Evolutionary conservation across 2,797 vertebrate genomes (phyloP).

Genomic region (Anolis apletophallus): DNA sequence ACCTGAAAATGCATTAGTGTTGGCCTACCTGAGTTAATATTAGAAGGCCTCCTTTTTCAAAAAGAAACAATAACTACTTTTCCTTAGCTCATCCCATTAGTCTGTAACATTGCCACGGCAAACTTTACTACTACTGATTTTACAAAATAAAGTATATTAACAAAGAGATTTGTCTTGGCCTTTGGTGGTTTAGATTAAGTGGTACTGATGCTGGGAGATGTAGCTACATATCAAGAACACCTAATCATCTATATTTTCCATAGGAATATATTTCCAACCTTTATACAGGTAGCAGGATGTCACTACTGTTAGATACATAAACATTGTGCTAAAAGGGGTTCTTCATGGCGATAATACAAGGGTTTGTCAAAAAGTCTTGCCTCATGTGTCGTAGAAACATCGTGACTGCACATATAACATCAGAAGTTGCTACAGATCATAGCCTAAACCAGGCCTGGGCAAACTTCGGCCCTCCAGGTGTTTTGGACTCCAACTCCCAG

Average conservation of each 20-base stretch:
- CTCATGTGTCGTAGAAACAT: no score
- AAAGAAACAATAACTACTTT: slow-evolving; percentile 5
- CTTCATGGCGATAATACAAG: not conserved
- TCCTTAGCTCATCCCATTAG: not conserved
- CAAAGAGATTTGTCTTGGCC: slow-evolving; percentile 14
- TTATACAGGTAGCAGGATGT: not conserved
- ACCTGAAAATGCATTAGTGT: not conserved
- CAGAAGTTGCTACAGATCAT: no score
- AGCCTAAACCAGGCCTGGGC: no score
- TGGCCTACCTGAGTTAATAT: not conserved
- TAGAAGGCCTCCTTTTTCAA: no score
- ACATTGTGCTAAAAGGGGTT: not conserved
- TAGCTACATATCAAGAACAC: slow-evolving; percentile 22
- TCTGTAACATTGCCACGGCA: not conserved
- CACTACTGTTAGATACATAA: not conserved
- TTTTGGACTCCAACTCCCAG: no score
- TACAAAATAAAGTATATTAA: slow-evolving; percentile 8
- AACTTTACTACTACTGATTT: slow-evolving; percentile 1
- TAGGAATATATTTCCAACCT: slow-evolving; percentile 6
- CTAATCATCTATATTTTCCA: slow-evolving; percentile 20
- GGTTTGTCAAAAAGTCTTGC: no score
- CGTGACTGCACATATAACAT: no score
- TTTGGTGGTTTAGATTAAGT: slow-evolving; percentile 10
- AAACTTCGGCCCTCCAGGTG: no score
- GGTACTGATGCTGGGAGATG: not conserved